Conservation (phyloP, 53 echinoderm and acorn worm species). For the Echinometra lucunter region DNA sequence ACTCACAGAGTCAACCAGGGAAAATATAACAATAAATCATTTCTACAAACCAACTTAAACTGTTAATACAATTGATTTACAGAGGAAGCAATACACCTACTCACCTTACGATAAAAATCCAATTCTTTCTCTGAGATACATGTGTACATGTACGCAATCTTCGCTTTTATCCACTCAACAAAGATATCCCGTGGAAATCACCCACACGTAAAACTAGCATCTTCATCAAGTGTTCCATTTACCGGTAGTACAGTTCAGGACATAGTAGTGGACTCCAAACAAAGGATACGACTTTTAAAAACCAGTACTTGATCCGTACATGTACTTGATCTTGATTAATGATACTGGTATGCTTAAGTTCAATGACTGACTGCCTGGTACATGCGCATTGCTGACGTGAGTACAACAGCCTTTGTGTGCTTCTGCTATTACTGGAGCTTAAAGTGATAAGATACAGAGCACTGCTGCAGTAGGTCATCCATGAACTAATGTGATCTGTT, state of each 20-base stretch:
- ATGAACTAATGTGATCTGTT: background rate
- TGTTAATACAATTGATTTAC: background rate
- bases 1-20: background rate
- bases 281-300: background rate
- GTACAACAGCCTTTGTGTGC: background rate
- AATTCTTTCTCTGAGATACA: background rate
- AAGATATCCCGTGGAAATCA: background rate
- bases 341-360: constrained; percentile 6
- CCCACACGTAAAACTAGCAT: background rate
- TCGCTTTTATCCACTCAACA: background rate
- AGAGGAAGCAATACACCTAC: background rate
- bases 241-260: background rate
- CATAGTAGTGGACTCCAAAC: background rate
- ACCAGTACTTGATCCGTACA: background rate
- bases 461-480: background rate
- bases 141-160: too few species aligned
- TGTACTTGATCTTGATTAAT: constrained; percentile 1
- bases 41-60: background rate
- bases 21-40: constrained; percentile 7
- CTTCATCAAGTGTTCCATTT: background rate
- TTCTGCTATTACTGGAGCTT: background rate
- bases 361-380: constrained; percentile 16
- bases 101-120: background rate
- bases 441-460: background rate
- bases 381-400: background rate